Percentiles rank a stretch among this genome's conserved stretches.
Evolutionary conservation across 2,888 invertebrate species (phyloP).

Genomic region (Sthenelais limicola): DNA sequence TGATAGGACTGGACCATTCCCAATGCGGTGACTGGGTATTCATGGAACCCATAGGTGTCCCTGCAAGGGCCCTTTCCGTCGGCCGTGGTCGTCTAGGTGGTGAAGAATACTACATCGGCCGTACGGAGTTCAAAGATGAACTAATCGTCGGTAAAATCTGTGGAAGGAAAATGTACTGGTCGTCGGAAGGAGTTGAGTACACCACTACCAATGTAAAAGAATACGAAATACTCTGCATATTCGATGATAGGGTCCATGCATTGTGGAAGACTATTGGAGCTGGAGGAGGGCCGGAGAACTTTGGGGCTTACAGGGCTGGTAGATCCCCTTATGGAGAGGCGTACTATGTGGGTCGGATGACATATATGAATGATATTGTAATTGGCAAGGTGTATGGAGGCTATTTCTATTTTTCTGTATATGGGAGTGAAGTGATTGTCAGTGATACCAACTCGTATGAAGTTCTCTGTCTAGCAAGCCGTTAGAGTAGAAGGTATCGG

Average conservation of each 20-base stretch:
- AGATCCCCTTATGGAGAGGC: neutral
- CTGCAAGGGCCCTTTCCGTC: neutral
- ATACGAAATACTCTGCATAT: conserved; percentile 20
- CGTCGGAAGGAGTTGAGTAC: conserved; percentile 1
- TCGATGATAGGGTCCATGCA: neutral
- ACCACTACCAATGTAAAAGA: conserved; percentile 7
- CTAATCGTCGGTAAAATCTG: conserved; percentile 2
- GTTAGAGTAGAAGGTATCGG: conserved; percentile 67
- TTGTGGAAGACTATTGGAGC: neutral
- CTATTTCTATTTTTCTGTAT: neutral
- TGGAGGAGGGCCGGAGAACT: neutral
- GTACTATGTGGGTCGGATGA: conserved; percentile 5
- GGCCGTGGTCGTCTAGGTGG: conserved; percentile 15
- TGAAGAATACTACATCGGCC: conserved; percentile 20
- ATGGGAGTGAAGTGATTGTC: conserved; percentile 10
- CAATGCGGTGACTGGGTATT: conserved; percentile 21
- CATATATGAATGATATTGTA: neutral
- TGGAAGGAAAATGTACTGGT: conserved; percentile 21
- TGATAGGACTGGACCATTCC: conserved; percentile 4
- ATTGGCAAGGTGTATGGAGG: conserved; percentile 6
- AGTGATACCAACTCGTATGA: neutral
- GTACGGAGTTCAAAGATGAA: conserved; percentile 17
- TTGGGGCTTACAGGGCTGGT: conserved; percentile 2
- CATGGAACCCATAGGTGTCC: neutral
- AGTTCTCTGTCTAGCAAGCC: neutral